A percentile compares a stretch with the other conserved stretches of the same genome.
These are phyloP conservation scores for Tauraco erythrolophus DNA, from an alignment of 2,113 vertebrate species.

Conservation along the genomic window DNA sequence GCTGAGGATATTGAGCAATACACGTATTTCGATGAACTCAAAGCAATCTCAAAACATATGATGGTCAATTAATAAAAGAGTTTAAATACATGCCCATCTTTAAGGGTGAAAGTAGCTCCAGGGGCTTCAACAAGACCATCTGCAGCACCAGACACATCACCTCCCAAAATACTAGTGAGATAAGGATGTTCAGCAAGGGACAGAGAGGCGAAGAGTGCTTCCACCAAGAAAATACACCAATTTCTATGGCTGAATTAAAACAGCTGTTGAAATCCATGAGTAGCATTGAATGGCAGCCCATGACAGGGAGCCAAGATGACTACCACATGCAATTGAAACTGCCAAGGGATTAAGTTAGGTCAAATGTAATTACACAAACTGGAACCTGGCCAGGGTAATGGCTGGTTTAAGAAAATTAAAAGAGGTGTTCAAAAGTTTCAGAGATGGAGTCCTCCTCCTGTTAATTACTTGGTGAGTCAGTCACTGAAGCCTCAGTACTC, in stretches of 20 bases:
- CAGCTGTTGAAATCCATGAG: constrained; percentile 53
- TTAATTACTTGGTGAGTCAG: constrained; percentile 70
- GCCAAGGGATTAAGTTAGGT: constrained; percentile 65
- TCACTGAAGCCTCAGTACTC: constrained; percentile 37
- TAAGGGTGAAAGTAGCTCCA: background rate
- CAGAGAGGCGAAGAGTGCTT: background rate
- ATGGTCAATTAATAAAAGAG: background rate
- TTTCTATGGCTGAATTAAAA: background rate
- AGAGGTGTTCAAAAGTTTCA: constrained; percentile 68
- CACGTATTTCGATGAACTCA: background rate
- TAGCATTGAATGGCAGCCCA: constrained; percentile 41
- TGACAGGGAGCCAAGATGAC: constrained; percentile 35
- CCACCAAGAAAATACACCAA: background rate
- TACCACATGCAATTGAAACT: constrained; percentile 62
- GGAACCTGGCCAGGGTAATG: constrained; percentile 38
- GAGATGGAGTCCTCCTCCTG: constrained; percentile 55
- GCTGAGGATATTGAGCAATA: background rate
- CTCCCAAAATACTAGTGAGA: background rate
- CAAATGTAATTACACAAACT: constrained; percentile 62
- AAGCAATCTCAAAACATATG: background rate
- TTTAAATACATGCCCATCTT: background rate
- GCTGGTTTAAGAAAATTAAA: constrained; percentile 67
- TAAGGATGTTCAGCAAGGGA: background rate
- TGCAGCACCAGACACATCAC: background rate
- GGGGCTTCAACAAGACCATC: background rate